phyloP scores from a whole-genome alignment of 2,888 invertebrate genomes.

The Chymomyza caudatula region DNA sequence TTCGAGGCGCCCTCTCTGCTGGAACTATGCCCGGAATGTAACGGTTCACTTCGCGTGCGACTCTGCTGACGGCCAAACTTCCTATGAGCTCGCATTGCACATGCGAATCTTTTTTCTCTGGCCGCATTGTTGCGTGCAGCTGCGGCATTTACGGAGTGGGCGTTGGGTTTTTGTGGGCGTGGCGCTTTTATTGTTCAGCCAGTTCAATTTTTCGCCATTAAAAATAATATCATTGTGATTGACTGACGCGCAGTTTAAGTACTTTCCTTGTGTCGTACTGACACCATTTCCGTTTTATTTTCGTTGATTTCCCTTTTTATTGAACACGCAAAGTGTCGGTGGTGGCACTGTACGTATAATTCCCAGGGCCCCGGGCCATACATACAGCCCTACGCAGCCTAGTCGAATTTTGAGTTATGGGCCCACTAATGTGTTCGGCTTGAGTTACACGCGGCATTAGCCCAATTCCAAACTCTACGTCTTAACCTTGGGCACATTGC shows the following conservation, averaged over 20 bases:
- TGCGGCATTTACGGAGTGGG: neutral
- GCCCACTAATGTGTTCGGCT: constrained; percentile 11
- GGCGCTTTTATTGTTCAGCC: constrained; percentile 52
- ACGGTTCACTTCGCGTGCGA: constrained; percentile 38
- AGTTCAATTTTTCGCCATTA: constrained; percentile 62
- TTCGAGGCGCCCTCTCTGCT: neutral
- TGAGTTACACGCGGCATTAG: constrained; percentile 5
- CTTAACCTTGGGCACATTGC: constrained; percentile 3
- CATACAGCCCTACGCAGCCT: constrained; percentile 30
- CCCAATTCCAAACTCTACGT: constrained; percentile 44
- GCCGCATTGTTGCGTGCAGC: constrained; percentile 49
- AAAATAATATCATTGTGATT: constrained; percentile 72
- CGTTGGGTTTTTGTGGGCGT: constrained; percentile 35
- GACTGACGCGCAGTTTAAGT: constrained; percentile 71
- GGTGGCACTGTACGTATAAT: constrained; percentile 9
- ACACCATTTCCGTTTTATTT: constrained; percentile 57
- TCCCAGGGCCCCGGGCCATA: constrained; percentile 19
- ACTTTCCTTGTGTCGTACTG: constrained; percentile 65
- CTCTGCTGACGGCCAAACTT: constrained; percentile 53
- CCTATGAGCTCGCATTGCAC: constrained; percentile 37
- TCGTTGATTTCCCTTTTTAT: constrained; percentile 51
- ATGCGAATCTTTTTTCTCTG: constrained; percentile 6
- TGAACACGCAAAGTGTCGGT: constrained; percentile 65
- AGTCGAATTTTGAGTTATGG: constrained; percentile 18
- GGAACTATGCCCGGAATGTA: neutral